phyloP scores from a whole-genome alignment of 2,797 vertebrate genomes.

The Aselliscus stoliczkanus region DNA sequence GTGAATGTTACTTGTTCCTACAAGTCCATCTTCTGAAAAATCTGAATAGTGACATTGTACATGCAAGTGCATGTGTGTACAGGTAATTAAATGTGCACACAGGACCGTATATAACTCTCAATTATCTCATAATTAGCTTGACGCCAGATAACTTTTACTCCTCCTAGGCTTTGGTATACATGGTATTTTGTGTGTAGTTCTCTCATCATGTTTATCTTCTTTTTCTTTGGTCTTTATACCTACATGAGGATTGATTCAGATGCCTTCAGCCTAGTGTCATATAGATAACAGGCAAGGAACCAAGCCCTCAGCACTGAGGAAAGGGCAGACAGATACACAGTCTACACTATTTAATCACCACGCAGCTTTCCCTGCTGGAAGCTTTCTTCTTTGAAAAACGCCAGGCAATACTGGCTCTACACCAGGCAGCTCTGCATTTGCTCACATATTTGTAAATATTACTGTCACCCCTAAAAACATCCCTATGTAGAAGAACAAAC shows the following conservation, averaged over 20 bases:
- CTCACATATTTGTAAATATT: background rate
- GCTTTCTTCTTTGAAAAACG: background rate
- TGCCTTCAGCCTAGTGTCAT: background rate
- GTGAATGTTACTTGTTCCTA: slow-evolving; percentile 1
- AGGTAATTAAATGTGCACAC: background rate
- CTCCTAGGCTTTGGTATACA: background rate
- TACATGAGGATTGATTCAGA: background rate
- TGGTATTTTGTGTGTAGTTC: background rate
- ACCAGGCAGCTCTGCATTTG: background rate
- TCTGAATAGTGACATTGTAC: background rate
- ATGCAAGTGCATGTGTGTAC: background rate
- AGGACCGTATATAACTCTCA: background rate
- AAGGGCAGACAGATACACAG: background rate
- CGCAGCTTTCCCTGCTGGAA: background rate
- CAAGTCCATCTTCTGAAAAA: background rate
- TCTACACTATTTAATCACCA: background rate
- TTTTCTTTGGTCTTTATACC: background rate
- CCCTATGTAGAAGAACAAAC: background rate
- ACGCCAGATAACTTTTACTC: background rate
- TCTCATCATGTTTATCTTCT: background rate
- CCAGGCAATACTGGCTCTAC: background rate
- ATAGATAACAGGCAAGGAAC: background rate
- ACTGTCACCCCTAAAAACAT: background rate
- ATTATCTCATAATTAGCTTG: slow-evolving; percentile 1
- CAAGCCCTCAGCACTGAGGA: background rate